Evolutionary conservation across 2,797 vertebrate genomes (phyloP), one percentile per base, ranked within the genome.

Genomic region (Morus bassanus): DNA sequence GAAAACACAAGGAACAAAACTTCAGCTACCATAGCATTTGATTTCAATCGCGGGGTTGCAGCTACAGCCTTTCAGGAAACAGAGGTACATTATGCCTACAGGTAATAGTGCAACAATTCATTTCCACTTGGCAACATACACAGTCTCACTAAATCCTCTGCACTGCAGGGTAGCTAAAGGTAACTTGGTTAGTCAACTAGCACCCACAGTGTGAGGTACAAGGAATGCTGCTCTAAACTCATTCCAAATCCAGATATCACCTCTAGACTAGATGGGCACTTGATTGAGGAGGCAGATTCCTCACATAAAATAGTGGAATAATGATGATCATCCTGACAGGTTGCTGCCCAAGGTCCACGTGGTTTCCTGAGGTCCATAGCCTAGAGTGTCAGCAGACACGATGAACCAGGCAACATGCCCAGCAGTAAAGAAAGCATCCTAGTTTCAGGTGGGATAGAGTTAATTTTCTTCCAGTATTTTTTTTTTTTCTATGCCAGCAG

Each of bases 101-200:
- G 65, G 37, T 61, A 53, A 25, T 15, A 51, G 28, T 18, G 22
- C 4, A 7, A 57, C 15, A 41, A 50, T 48, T 83, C 53, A 37
- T 60, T 82, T 82, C n/a, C 39, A 22, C 27, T 10, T 54, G 74
- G 33, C n/a, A 67, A 56, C 89, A 70, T 22, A 37, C 43, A 28
- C 9, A 46, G n/a, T 25, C 25, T 56, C 59, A 35, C 45, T 35
- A 73, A 35, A 43, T 28, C 8, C n/a, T 11, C 7, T 14, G 22
- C 14, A 27, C 19, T 4, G 37, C 35, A 45, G 27, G 0, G 0
- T 1, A 63, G 23, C 51, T 63, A 53, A 85, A 70, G 11, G 31
- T 25, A 80, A 35, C 41, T 37, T 1, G 2, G 33, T 31, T 54
- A 35, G 23, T 18, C 37, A 87, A 35, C 19, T 10, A 48, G 41